These are phyloP conservation scores for Phocoena phocoena DNA, from an alignment of 2,113 vertebrate genomes.

Conservation along the genomic window DNA sequence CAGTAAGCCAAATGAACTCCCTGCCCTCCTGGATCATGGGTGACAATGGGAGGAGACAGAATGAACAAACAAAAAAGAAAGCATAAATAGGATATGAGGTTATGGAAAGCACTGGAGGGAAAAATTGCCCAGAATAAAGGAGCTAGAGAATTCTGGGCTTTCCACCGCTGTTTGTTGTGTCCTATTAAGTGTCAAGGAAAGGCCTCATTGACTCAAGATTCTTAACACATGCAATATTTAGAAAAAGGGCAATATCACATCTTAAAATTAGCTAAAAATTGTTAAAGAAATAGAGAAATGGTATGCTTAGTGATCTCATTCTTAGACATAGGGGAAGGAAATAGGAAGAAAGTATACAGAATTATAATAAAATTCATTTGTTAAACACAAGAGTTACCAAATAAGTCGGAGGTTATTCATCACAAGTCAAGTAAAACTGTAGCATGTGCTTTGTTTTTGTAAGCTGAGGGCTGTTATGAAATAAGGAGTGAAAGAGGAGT, in stretches of 20 bases:
- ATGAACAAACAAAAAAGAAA: not conserved
- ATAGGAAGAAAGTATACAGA: not conserved
- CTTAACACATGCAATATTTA: not conserved
- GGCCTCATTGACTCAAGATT: not conserved
- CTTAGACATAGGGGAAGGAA: not conserved
- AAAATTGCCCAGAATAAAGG: not conserved
- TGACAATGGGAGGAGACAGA: not conserved
- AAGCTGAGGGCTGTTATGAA: not conserved
- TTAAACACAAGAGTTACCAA: not conserved
- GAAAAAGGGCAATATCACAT: not conserved
- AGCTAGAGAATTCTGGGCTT: fast-evolving
- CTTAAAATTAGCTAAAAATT: not conserved
- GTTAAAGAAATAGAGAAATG: not conserved
- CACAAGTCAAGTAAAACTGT: not conserved
- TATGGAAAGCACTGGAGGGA: not conserved
- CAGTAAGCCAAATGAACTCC: not conserved
- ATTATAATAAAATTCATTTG: not conserved
- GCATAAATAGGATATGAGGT: not conserved
- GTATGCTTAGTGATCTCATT: not conserved
- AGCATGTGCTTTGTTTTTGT: not conserved
- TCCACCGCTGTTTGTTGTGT: not conserved
- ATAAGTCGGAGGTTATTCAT: not conserved
- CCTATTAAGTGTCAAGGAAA: not conserved
- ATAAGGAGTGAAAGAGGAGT: not conserved
- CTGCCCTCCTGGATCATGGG: not conserved